phyloP scores from a whole-genome alignment of 2,888 invertebrate species.

The Galerucella pusilla region DNA sequence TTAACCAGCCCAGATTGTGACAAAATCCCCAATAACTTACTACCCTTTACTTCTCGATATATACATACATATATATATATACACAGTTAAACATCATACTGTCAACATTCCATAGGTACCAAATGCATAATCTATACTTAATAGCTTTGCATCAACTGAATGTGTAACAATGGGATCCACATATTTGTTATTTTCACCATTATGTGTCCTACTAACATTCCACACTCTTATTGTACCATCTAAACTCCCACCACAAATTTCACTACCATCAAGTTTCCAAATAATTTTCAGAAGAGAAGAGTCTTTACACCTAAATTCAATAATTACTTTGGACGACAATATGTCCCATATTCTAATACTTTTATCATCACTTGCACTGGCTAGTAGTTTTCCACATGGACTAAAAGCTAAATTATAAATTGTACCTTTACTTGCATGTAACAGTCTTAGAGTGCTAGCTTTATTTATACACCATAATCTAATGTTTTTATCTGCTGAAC shows the following conservation, averaged over 20 bases:
- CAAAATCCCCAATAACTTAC: too few relatives aligned
- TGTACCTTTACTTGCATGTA: conserved; percentile 80
- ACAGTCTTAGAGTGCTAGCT: conserved; percentile 83
- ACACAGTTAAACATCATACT: conserved; percentile 15
- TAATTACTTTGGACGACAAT: conserved; percentile 71
- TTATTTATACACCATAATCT: conserved; percentile 89
- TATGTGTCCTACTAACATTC: conserved; percentile 63
- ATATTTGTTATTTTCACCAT: conserved; percentile 40
- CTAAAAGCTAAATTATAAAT: conserved; percentile 85
- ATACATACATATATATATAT: neutral
- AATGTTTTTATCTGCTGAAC: conserved; percentile 89
- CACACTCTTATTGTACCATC: conserved; percentile 76
- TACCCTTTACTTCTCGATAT: too few relatives aligned
- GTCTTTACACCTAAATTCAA: conserved; percentile 74
- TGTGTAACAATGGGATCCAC: conserved; percentile 47
- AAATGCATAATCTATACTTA: conserved; percentile 55
- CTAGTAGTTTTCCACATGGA: conserved; percentile 84
- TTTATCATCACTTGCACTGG: conserved; percentile 84
- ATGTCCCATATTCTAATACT: conserved; percentile 81
- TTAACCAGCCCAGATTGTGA: too few relatives aligned
- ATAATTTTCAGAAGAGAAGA: conserved; percentile 72
- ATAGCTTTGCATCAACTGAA: conserved; percentile 50
- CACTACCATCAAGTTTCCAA: conserved; percentile 71
- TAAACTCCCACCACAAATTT: conserved; percentile 75
- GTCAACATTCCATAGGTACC: conserved; percentile 55